Base-by-base conservation (phyloP, 2,888 invertebrate genomes). In the Anaspis maculata region DNA sequence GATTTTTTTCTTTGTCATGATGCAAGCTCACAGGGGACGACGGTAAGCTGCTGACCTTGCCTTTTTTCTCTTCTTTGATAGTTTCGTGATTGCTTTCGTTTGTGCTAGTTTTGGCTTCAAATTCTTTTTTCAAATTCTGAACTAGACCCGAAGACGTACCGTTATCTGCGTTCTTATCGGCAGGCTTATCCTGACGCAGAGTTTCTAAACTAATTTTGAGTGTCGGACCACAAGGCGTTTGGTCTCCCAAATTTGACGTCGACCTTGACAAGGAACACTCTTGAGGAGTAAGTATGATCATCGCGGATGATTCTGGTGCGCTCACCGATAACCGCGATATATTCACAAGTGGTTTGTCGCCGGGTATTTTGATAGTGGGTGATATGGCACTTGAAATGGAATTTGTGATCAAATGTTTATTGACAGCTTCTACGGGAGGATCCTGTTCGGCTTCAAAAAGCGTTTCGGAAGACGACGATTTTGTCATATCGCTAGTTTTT, bases 61-160 rank as follows among this genome's bases (percentile, higher is more conserved):
- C 52, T 44, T 64, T 56, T 34, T 52, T 51, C 22, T 43, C 13
- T 29, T 30, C 52, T n/a, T 25, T 32, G 30, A 34, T 28, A 27
- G 39, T 42, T 45, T 37, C 47, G 41, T 56, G 41, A n/a, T n/a
- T n/a, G n/a, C n/a, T n/a, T 25, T 45, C 53, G 62, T 62, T 37
- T 64, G 66, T 51, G 47, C 49, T 63, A 1, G 73, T 74, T 61
- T 83, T 83, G 30, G 89, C 88, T 69, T 91, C 90, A 62, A 90
- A 89, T 62, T 86, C 89, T 61, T 83, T 83, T 64, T 87, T 87
- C 49, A 89, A 75, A 71, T 82, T 85, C 70, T 80, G 79, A 48
- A 90, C 90, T 60, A 83, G 81, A 15, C 89, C 87, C 25, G 75
- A 73, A 21, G 49, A 51, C 29, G 27, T 16, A n/a, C 10, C 11